Percentiles rank a stretch among this genome's conserved stretches.
Conservation (phyloP, 2,113 vertebrate genomes). For the Jacana jacana region DNA sequence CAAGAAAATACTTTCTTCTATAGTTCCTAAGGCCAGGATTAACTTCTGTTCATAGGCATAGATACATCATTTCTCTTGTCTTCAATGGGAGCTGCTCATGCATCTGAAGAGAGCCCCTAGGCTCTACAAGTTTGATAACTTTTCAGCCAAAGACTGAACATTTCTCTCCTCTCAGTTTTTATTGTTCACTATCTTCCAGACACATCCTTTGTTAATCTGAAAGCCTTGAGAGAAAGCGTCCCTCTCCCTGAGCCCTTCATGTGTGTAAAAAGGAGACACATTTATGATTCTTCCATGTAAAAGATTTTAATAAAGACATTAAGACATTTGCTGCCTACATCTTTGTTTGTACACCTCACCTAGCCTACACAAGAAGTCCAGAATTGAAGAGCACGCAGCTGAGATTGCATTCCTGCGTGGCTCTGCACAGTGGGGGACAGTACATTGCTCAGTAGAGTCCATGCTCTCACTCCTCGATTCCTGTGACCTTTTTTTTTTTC, state of each 20-base stretch:
- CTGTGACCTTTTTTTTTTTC: background rate
- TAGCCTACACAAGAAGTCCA: background rate
- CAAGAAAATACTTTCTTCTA: background rate
- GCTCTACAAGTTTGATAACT: constrained; percentile 8
- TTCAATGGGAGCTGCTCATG: background rate
- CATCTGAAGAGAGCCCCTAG: background rate
- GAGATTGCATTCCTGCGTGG: accelerated
- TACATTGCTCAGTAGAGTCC: background rate
- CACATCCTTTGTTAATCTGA: background rate
- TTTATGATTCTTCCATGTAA: background rate
- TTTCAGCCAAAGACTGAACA: background rate
- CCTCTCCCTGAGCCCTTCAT: background rate
- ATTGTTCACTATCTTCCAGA: background rate
- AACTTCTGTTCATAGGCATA: background rate
- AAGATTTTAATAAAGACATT: background rate
- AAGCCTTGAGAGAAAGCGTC: background rate
- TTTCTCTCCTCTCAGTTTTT: background rate
- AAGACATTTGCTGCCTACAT: background rate
- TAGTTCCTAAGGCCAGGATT: background rate
- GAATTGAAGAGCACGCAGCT: background rate
- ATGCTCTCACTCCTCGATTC: background rate
- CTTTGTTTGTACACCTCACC: background rate
- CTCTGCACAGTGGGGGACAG: background rate
- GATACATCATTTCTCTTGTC: background rate
- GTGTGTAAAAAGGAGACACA: background rate